Base-by-base conservation (phyloP, 1,140 invertebrate species). In the Drosophila chauvacae region DNA sequence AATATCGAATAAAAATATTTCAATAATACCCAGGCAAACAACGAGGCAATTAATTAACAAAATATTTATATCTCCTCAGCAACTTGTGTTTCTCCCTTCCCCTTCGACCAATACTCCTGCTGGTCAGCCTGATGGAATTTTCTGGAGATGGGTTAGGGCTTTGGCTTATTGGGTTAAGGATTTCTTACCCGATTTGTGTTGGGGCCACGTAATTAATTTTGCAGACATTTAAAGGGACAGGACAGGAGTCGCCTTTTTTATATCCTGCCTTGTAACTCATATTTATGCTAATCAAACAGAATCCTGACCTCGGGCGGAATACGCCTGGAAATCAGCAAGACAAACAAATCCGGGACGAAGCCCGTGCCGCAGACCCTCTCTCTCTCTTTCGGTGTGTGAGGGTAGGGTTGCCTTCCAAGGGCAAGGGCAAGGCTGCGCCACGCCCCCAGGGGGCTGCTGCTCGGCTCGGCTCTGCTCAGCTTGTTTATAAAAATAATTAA, bases 401-500 rank as follows among this genome's bases (percentile, higher is more conserved):
- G 59, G 50, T 44, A 35, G 64, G 45, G 62, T 75, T 58, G 62
- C 26, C 51, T 70, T 42, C 57, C 48, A 50, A 37, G 57, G 73
- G 60, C 59, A 80, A 77, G 74, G 74, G 44, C 70, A 74, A 74
- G 80, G 51, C 58, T 47, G 58, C 11, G 39, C 48, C 59, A 55
- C 51, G 47, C 57, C 61, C 48, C 59, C 51, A 9, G 68, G 62
- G 61, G 39, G 37, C 45, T 2, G 35, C n/a, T 57, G 56, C 20
- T 20, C 18, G 18, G 11, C 41, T 23, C 16, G 18, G 28, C 58
- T 47, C 56, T n/a, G 16, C 48, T 13, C 56, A 23, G 72, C 74
- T 81, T 85, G 85, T 90, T 88, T 88, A 88, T 88, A 88, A 88
- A 90, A 88, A 88, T 88, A 88, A 88, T 88, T 88, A 88, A 88